Evolutionary conservation across 1,140 invertebrate genomes (phyloP), one percentile per base, ranked within the genome.

Genomic region (Melitaea cinxia): DNA sequence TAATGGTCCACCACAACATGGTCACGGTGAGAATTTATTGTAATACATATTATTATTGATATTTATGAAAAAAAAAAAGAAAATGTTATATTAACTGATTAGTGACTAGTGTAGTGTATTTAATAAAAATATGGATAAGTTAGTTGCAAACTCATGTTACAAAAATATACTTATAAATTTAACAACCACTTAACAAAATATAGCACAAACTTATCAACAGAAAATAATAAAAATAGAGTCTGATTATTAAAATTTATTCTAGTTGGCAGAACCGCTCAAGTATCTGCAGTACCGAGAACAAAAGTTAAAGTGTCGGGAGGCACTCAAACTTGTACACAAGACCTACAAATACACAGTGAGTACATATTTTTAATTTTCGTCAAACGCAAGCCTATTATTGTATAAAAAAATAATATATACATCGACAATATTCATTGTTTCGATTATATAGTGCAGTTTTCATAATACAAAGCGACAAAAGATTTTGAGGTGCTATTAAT

Each of bases 261-360:
- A 81, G 89, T 83, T 71, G 92, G 92, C 17, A 91, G 96, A 77
- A 96, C 95, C 1, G 95, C 95, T 53, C 95, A 97, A 91, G 95
- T 96, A 5, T 96, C 96, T 37, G 95, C 95, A 0, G 95, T 97
- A 15, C 95, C 96, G 5, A 92, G 95, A 73, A 96, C 95, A 0
- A 97, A 97, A 91, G 95, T 97, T 4, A 96, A 96, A 92, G 94
- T 96, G 0, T 96, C 96, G 5, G 96, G 96, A 12, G 96, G 96
- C 4, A 97, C 96, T 0, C 97, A 97, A 87, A 97, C 96, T 0
- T 94, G 95, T 75, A 96, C 95, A 4, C 95, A 95, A 64, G 96
- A 97, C 72, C 91, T 96, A 26, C 92, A 93, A 86, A 93, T 93
- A 79, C 92, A 93, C 70, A 94, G 94, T 94, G 81, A 92, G 92